Evolutionary conservation across 2,797 vertebrate species (phyloP), one percentile per base, ranked within the genome.

Genomic region (Geotrypetes seraphini): DNA sequence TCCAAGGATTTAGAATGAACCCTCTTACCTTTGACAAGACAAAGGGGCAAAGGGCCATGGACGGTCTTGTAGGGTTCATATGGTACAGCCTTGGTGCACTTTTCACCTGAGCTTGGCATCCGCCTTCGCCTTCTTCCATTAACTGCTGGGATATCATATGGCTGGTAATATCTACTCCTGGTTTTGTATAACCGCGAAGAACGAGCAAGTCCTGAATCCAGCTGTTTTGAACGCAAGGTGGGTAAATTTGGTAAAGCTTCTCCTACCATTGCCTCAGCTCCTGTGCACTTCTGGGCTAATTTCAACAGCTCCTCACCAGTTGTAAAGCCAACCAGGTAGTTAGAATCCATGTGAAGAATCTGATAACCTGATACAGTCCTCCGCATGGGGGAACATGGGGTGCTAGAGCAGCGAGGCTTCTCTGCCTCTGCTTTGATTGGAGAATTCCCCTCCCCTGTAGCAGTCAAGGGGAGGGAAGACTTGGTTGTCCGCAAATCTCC

Each of bases 301-400:
- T 96, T 93, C 28, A 97, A 81, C 49, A 97, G 81, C 77, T 96
- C 91, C 58, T 93, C 91, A 1, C 93, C 92, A 2, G 93, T 96
- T 2, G 92, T 84, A 66, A 97, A 97, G 53, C 93, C 89, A 30
- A 97, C 91, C 53, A 97, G 66, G 43, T 92, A 97, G 78, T 93
- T 94, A 16, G 91, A 91, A 83, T 97, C 91, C 92, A 97, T 94
- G 66, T 92, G 93, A 42, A 97, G 88, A 52, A 97, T 93, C 66
- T 97, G 91, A 65, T 96, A 97, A 10, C 91, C 91, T 0, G 89
- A 83, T 28, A 92, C 82, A 2, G 81, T 92, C 34, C 69, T 85
- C 51, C 87, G 81, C 68, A 94, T 83, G 1, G 93, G 93, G 0
- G 93, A 97, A 58, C 92, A 96, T 0, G 93, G 93, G 0, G 92